Base-by-base conservation (phyloP, 1,140 invertebrate species). In the Epicauta chinensis region DNA sequence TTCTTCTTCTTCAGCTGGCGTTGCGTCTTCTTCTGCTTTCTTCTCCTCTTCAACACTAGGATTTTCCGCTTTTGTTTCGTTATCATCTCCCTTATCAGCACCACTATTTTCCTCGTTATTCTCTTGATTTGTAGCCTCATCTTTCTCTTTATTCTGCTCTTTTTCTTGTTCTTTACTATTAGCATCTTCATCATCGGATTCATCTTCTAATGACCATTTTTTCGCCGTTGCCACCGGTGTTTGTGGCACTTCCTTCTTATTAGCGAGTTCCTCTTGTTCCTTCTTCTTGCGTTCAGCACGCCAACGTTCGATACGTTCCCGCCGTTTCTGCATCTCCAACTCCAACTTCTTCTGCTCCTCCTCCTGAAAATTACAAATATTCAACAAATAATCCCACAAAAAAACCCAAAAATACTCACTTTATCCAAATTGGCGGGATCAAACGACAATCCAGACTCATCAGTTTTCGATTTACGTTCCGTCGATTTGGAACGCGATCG, bases 301-400 rank as follows among this genome's bases (percentile, higher is more conserved):
- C 91, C 92, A 96, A 53, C 91, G 79, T 73, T 97, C 93, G 47
- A 96, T 94, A 23, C 91, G 80, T 65, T 98, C 94, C 16, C 93
- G 73, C 29, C 95, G 77, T 71, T 96, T 97, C 66, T 93, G 91
- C 94, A 98, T 98, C 76, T 97, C 94, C 12, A 87, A 73, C 68
- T 98, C 96, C 11, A 98, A 72, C 31, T 89, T 81, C 56, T 83
- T 89, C 67, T 97, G 91, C 62, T 91, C 87, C 67, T 89, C 87
- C 71, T 91, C 88, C 23, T 23, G 7, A 23, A 3, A 78, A 31
- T 36, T 52, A 32, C n/a, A 16, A 51, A 37, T 51, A 49, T 58
- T 37, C n/a, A n/a, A n/a, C n/a, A 37, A 30, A 9, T 29, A 37
- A 38, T 40, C 46, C n/a, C n/a, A n/a, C 6, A 2, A 44, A 12